Evolutionary conservation across 2,797 vertebrate genomes (phyloP).

Genomic region (Acomys russatus): DNA sequence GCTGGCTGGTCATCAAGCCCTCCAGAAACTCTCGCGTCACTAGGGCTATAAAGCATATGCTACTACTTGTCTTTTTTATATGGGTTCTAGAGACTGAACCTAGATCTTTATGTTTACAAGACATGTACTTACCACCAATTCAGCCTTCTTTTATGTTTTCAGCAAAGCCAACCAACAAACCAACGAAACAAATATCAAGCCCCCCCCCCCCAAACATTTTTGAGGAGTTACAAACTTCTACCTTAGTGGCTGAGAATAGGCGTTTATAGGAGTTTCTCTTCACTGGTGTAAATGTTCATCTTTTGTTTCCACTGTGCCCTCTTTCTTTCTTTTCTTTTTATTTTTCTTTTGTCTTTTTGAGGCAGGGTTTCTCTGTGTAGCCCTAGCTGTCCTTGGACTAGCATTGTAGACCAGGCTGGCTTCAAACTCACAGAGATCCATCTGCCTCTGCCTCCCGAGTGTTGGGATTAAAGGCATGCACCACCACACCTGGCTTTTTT

Average conservation of each 20-base stretch:
- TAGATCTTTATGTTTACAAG: not conserved
- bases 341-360: not conserved
- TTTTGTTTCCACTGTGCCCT: conserved; percentile 38
- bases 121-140: no score
- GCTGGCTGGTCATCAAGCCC: not conserved
- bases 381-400: no score
- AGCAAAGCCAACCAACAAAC: not conserved
- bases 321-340: not conserved
- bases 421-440: no score
- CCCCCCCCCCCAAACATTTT: conserved; percentile 4
- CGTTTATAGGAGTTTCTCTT: conserved; percentile 44
- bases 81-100: not conserved
- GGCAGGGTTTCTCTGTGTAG: not conserved
- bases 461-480: no score
- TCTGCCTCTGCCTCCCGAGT: no score
- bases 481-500: no score
- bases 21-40: not conserved
- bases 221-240: not conserved
- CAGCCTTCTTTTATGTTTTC: conserved; percentile 51
- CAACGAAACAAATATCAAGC: not conserved
- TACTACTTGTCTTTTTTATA: not conserved
- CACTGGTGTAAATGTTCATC: conserved; percentile 26
- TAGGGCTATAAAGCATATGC: not conserved
- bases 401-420: no score
- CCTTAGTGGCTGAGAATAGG: conserved; percentile 31